A percentile compares a stretch with the other conserved stretches of the same genome.
Conservation (phyloP, 2,113 vertebrate species). For the Pterocles burchelli region DNA sequence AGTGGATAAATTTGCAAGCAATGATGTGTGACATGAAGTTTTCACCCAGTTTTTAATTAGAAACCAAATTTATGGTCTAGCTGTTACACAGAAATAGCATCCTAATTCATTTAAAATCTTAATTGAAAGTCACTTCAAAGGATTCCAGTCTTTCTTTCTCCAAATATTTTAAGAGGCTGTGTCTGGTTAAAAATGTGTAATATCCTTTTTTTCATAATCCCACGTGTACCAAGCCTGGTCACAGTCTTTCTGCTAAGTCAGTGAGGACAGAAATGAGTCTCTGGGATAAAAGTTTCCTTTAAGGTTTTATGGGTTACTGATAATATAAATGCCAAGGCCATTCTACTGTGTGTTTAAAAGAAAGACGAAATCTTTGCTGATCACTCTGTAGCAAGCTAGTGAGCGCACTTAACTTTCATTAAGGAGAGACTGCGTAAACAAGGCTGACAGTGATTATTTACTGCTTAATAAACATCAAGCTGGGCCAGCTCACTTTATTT, state of each 20-base stretch:
- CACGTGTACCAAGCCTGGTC: not conserved
- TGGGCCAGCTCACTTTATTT: not conserved
- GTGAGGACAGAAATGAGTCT: not conserved
- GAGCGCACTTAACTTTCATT: not conserved
- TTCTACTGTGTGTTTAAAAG: not conserved
- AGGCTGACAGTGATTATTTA: not conserved
- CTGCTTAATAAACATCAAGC: not conserved
- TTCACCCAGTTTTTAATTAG: constrained; percentile 10
- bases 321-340: not conserved
- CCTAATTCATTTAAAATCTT: not conserved
- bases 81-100: not conserved
- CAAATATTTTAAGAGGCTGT: not conserved
- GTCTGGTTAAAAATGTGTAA: not conserved
- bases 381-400: not conserved
- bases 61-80: not conserved
- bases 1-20: not conserved
- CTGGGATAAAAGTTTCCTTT: not conserved
- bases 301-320: constrained; percentile 5
- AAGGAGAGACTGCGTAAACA: not conserved
- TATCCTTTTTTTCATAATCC: not conserved
- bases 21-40: not conserved
- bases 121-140: constrained; percentile 6
- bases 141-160: not conserved
- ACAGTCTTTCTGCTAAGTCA: not conserved
- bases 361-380: constrained; percentile 17